Evolutionary conservation across 30 jellyfish, hydroid and myxozoan species (phyloP), one percentile per base, ranked within the genome.

Genomic region (Aurelia sp.): DNA sequence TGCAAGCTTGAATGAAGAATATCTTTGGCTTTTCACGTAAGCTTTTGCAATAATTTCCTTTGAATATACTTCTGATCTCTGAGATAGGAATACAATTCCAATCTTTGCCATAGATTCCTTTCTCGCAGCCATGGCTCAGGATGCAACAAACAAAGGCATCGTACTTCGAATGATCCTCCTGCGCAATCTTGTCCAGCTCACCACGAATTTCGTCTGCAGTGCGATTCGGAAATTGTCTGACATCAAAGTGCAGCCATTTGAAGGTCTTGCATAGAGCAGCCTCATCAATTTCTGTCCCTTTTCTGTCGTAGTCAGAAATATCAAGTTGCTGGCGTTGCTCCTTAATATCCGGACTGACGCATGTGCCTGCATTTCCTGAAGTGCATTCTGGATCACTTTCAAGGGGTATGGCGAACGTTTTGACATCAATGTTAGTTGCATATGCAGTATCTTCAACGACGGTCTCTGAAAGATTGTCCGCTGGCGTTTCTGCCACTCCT

Each of bases 1-100:
- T 73, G 84, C 97, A 90, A 27, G 94, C 93, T 65, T 81, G 94
- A 35, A 90, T 10, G 52, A 90, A 60, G 71, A 90, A 90, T n/a
- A 90, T 24, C 74, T 90, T 90, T 2, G 97, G 97, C 75, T 90
- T 90, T 15, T 24, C 86, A 8, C 22, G n/a, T 44, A 90, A 74
- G n/a, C 76, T 63, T 55, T 55, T 22, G 53, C 90, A 81, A 33
- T 12, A 30, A 13, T 19, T 21, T 27, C 64, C 90, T n/a, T 41
- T 68, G 66, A 90, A 90, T 4, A 41, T 11, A 38, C 78, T 22
- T n/a, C 44, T 53, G 63, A 87, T 24, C 35, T 67, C 70, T 4
- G 17, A n/a, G 13, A 76, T 9, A 16, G 57, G 19, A 35, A 87
- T 21, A 47, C 22, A 10, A 22, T 76, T 35, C 31, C 91, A 73